Conservation (phyloP, 2,113 vertebrate species). For the Kryptolebias marmoratus region DNA sequence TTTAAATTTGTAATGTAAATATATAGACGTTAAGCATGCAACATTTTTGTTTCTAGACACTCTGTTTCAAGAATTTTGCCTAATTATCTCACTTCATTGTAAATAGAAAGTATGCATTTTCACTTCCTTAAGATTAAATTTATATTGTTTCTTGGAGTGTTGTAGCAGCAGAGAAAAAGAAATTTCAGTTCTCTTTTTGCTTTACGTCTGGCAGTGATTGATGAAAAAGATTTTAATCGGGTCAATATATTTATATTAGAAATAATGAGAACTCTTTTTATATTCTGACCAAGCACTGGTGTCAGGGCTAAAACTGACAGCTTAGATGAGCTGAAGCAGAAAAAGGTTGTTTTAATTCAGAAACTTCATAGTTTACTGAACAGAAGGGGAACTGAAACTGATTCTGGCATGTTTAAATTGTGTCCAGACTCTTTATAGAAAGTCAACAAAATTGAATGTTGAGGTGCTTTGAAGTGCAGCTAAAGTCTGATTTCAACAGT, state of each 20-base stretch:
- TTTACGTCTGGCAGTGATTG: background rate
- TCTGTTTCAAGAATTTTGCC: too few relatives aligned
- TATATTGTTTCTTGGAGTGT: too few relatives aligned
- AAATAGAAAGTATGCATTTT: too few relatives aligned
- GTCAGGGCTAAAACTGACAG: background rate
- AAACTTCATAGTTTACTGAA: background rate
- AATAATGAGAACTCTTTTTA: background rate
- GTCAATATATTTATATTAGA: background rate
- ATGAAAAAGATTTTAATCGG: too few relatives aligned
- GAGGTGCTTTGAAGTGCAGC: background rate
- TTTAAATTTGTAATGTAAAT: too few relatives aligned
- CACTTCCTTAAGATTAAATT: too few relatives aligned
- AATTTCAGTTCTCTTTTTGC: background rate
- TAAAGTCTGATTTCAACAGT: background rate
- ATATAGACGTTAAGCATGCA: too few relatives aligned
- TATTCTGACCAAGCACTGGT: background rate
- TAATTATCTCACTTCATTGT: too few relatives aligned
- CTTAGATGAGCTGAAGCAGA: too few relatives aligned
- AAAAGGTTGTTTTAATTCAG: background rate
- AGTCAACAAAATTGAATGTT: background rate
- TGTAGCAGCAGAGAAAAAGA: background rate
- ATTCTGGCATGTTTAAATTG: background rate
- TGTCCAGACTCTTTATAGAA: background rate
- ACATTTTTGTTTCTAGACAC: too few relatives aligned
- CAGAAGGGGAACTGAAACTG: background rate